These are phyloP conservation scores for Oligia latruncula DNA, from an alignment of 2,888 invertebrate species.

Conservation along the genomic window DNA sequence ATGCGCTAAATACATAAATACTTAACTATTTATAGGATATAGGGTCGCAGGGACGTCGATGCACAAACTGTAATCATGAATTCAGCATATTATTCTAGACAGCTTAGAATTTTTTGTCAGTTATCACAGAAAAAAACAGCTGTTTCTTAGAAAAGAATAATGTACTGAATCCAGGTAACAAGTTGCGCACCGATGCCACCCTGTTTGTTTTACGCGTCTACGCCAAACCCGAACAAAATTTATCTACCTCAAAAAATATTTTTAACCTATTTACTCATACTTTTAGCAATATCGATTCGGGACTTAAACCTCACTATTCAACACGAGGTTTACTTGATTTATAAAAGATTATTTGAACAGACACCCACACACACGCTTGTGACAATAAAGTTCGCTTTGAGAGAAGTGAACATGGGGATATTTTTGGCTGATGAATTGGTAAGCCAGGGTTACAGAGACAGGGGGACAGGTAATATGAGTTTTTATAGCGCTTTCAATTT, in stretches of 20 bases:
- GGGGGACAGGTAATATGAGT: conserved; percentile 11
- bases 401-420: conserved; percentile 44
- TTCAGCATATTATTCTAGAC: not conserved
- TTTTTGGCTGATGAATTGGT: conserved; percentile 36
- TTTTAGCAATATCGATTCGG: conserved; percentile 21
- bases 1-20: not conserved
- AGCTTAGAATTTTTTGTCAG: not conserved
- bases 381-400: conserved; percentile 46
- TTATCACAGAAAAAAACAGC: not conserved
- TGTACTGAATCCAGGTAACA: not conserved
- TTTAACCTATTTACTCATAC: not conserved
- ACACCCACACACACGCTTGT: conserved; percentile 35
- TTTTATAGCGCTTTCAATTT: conserved; percentile 16
- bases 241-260: not conserved
- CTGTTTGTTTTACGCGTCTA: not conserved
- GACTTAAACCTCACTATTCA: conserved; percentile 11
- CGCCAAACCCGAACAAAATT: too few species aligned
- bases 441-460: not conserved
- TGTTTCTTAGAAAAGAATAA: not conserved
- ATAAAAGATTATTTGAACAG: conserved; percentile 52
- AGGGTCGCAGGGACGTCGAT: too few species aligned
- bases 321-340: conserved; percentile 47
- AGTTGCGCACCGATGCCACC: not conserved
- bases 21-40: not conserved
- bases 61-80: too few species aligned